Evolutionary conservation across 2,888 invertebrate species (phyloP), one percentile per base, ranked within the genome.

Genomic region (Lissocephala sabroskyi): DNA sequence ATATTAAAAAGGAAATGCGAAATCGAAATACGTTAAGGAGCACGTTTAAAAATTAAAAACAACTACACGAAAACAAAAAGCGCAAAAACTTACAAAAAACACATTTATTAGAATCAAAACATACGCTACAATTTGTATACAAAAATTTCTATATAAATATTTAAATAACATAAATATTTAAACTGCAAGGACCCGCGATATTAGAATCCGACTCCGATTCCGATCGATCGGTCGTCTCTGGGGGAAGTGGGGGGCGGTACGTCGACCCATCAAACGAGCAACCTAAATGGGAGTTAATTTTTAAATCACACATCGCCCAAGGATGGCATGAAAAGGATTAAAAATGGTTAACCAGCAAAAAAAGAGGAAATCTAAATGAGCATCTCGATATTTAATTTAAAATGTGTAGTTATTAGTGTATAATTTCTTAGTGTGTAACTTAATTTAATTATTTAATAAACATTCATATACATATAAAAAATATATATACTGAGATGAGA

Each of bases 341-440:
- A 23, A 23, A 23, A 23, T 23, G 23, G 3, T 23, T 23, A 5
- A 3, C 23, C 3, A 5, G 23, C 23, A 5, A 7, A 23, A 23
- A 23, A 23, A 5, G 11, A 5, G 23, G 23, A 23, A 23, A 23
- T 23, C 7, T 23, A 7, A 23, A 23, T 23, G 60, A 71, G 18
- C 41, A 42, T 48, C 35, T 39, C 44, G 26, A 43, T 41, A 40
- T 49, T 40, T 44, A 48, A 63, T 33, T 26, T 18, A 39, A n/a
- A 35, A 41, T 54, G 43, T 65, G 75, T 78, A 78, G 79, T 73
- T 77, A 64, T 75, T 78, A 78, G 77, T 73, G 70, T 77, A 75
- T 77, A 70, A 67, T 71, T 65, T 70, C 65, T 68, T 77, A 77
- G 77, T 75, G 66, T 78, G 74, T 78, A 79, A 68, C 65, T 71